A percentile compares a stretch with the other conserved stretches of the same genome.
phyloP scores from a whole-genome alignment of 2,888 invertebrate species.

The Mystacides longicornis region DNA sequence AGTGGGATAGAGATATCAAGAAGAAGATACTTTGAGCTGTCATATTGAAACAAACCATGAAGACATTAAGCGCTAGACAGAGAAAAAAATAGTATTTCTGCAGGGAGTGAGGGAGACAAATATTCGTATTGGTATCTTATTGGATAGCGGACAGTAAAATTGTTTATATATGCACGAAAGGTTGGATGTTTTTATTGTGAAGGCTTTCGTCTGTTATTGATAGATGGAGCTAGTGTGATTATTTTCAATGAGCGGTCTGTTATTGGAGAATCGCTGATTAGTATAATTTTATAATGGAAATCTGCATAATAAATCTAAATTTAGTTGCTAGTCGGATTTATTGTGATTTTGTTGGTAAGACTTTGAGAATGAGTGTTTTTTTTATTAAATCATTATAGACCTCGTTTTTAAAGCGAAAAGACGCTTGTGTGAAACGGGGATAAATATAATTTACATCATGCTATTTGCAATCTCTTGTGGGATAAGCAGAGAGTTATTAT shows the following conservation, averaged over 20 bases:
- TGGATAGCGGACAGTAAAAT: slow-evolving; percentile 24
- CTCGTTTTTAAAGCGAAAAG: no score
- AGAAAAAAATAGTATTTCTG: neutral
- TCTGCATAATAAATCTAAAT: no score
- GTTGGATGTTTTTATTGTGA: slow-evolving; percentile 14
- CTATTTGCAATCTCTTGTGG: no score
- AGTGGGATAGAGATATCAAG: slow-evolving; percentile 10
- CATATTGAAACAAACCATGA: slow-evolving; percentile 18
- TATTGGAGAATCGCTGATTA: no score
- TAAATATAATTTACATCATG: no score
- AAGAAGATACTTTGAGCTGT: slow-evolving; percentile 13
- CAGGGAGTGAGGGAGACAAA: slow-evolving; percentile 12
- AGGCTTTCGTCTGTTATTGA: slow-evolving; percentile 17
- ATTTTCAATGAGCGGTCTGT: slow-evolving; percentile 13
- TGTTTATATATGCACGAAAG: slow-evolving; percentile 18
- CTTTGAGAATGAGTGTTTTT: no score
- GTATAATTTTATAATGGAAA: no score
- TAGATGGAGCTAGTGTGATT: slow-evolving; percentile 24
- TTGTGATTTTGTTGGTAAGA: no score
- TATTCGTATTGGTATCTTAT: slow-evolving; percentile 21
- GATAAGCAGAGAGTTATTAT: no score
- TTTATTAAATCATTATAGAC: no score
- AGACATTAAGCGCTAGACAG: slow-evolving; percentile 6
- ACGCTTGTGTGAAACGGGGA: no score
- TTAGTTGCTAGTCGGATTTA: no score